phyloP scores from a whole-genome alignment of 30 jellyfish, hydroid and myxozoan genomes.

The Euphysa ruthae region DNA sequence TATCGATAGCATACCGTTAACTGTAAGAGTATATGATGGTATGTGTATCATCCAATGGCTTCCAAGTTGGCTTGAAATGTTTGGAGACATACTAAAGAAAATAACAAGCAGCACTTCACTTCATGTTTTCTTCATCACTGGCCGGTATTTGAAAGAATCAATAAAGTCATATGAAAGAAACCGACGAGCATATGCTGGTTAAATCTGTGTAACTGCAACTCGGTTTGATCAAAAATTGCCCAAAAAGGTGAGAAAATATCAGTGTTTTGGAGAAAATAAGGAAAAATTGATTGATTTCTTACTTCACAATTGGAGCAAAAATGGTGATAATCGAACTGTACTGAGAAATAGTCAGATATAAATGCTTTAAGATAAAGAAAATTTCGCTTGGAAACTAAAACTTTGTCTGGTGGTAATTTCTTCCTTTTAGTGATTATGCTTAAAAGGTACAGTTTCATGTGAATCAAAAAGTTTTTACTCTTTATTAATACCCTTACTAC shows the following conservation, averaged over 20 bases:
- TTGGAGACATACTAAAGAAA: background rate
- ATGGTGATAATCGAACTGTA: too few species aligned
- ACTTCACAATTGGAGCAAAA: constrained; percentile 1
- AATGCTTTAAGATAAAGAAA: too few species aligned
- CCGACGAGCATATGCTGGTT: too few species aligned
- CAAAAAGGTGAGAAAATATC: background rate
- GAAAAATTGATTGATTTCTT: background rate
- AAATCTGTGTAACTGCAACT: constrained; percentile 1
- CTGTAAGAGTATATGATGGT: constrained; percentile 1
- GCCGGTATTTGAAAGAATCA: background rate
- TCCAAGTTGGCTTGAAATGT: background rate
- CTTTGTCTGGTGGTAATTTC: too few species aligned
- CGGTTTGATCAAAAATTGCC: background rate
- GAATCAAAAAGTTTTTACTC: too few species aligned
- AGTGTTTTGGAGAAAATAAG: background rate
- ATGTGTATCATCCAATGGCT: constrained; percentile 1
- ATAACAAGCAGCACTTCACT: constrained; percentile 1
- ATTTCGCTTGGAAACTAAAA: too few species aligned
- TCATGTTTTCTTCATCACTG: background rate
- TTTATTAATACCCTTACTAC: too few species aligned
- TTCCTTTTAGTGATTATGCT: too few species aligned
- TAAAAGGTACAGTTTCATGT: too few species aligned
- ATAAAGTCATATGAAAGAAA: too few species aligned
- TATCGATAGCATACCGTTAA: too few species aligned
- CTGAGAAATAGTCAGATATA: too few species aligned